These are phyloP conservation scores for Bombus cullumanus DNA, from an alignment of 1,140 invertebrate species.

Conservation along the genomic window DNA sequence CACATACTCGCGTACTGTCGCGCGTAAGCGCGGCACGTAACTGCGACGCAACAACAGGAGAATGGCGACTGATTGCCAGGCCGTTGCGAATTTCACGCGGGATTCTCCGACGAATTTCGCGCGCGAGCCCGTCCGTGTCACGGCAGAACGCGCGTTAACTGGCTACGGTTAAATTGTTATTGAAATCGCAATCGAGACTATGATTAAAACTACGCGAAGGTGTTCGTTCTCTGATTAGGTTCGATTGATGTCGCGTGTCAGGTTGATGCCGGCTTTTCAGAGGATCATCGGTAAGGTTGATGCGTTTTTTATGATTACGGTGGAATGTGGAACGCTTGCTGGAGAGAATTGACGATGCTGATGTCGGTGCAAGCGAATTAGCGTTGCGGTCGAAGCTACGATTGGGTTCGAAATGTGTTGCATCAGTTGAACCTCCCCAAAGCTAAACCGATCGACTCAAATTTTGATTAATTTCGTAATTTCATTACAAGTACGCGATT, in stretches of 20 bases:
- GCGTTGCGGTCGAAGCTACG: background rate
- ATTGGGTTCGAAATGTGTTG: no score
- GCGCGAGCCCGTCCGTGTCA: background rate
- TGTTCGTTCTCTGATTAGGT: constrained; percentile 10
- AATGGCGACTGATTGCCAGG: constrained; percentile 73
- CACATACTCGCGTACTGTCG: constrained; percentile 67
- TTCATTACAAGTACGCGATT: no score
- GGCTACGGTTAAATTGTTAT: constrained; percentile 27
- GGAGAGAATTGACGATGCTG: background rate
- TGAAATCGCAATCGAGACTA: constrained; percentile 13
- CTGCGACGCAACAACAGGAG: constrained; percentile 64
- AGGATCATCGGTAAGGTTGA: background rate
- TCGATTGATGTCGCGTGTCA: background rate
- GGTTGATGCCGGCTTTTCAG: no score
- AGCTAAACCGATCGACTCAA: no score
- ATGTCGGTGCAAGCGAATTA: background rate
- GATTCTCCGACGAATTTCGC: constrained; percentile 60
- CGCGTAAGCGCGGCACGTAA: constrained; percentile 72
- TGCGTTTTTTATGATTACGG: background rate
- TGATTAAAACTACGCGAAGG: constrained; percentile 11
- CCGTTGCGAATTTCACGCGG: constrained; percentile 67
- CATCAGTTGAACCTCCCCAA: accelerated
- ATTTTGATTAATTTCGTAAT: no score
- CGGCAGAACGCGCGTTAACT: background rate
- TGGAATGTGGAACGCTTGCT: background rate